A percentile compares a stretch with the other conserved stretches of the same genome.
These are phyloP conservation scores for Eristalis intricaria DNA, from an alignment of 2,888 invertebrate genomes.

Conservation along the genomic window DNA sequence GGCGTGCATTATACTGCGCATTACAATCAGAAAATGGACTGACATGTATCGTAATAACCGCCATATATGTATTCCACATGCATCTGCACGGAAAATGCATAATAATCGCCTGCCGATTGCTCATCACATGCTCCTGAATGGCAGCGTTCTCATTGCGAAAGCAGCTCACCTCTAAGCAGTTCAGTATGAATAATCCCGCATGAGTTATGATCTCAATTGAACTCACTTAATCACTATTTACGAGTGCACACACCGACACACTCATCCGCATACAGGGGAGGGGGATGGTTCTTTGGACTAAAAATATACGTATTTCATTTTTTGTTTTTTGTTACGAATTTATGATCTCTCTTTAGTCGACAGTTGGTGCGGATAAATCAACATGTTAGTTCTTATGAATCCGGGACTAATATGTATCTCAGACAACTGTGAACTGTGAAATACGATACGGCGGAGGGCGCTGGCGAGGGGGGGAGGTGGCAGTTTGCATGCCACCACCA, in stretches of 20 bases:
- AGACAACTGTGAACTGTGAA: constrained; percentile 4
- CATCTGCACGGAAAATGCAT: not conserved
- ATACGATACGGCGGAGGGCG: constrained; percentile 16
- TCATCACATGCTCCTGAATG: constrained; percentile 2
- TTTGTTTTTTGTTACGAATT: constrained; percentile 30
- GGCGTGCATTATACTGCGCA: not conserved
- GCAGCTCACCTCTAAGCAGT: constrained; percentile 7
- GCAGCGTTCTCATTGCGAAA: constrained; percentile 28
- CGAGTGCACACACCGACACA: constrained; percentile 9
- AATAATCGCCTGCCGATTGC: not conserved
- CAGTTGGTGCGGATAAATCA: constrained; percentile 64
- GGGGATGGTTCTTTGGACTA: constrained; percentile 10
- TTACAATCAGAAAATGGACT: not conserved
- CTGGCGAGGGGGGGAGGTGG: not conserved
- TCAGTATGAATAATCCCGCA: constrained; percentile 7
- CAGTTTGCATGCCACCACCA: constrained; percentile 21
- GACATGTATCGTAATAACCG: not conserved
- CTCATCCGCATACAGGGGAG: not conserved
- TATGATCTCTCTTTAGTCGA: constrained; percentile 55
- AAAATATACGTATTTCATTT: constrained; percentile 28
- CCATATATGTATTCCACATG: not conserved
- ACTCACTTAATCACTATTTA: constrained; percentile 45
- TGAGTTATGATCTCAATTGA: constrained; percentile 60
- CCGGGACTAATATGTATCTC: not conserved
- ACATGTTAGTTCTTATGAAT: constrained; percentile 3